Evolutionary conservation across 1,140 invertebrate species (phyloP), one percentile per base, ranked within the genome.

Genomic region (Zaprionus inermis): DNA sequence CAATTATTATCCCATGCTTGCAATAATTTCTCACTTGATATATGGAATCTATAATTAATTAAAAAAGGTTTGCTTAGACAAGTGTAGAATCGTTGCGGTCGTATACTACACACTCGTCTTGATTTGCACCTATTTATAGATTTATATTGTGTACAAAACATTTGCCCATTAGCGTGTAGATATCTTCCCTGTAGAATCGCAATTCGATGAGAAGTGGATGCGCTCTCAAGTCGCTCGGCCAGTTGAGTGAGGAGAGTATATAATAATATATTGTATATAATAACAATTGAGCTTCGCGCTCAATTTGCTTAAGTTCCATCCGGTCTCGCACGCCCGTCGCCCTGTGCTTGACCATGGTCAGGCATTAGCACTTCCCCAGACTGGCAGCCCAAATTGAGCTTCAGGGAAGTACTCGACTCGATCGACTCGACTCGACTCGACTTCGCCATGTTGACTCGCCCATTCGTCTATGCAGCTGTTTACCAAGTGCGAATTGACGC

Each of bases 341-440:
- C 18, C 14, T 52, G 57, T 22, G 58, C 52, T 36, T 58, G 59
- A 32, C 59, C 56, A 58, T 71, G 68, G 34, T 32, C 28, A 64
- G 20, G 11, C 44, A 71, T 75, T 71, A 71, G 57, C 67, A 75
- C 72, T 75, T 75, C 67, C 72, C 66, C 24, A 46, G 56, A 57
- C 36, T 44, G 22, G 18, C 9, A 28, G 30, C 54, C 72, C 20
- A 44, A 75, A 75, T 49, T 46, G 67, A 44, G 72, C 67, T 64
- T 65, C 58, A 58, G 72, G 72, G 72, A 75, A 75, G 67, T 58
- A 74, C 38, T 54, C 30, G 46, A 36, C 41, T 63, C 51, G 34
- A 41, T 60, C 64, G 41, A 54, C 58, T 66, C 22, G 1, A 4
- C n/a, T 28, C 24, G 24, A 61, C 41, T 18, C 38, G 14, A 46